phyloP scores from a whole-genome alignment of 2,113 vertebrate genomes.

The Thymallus thymallus region DNA sequence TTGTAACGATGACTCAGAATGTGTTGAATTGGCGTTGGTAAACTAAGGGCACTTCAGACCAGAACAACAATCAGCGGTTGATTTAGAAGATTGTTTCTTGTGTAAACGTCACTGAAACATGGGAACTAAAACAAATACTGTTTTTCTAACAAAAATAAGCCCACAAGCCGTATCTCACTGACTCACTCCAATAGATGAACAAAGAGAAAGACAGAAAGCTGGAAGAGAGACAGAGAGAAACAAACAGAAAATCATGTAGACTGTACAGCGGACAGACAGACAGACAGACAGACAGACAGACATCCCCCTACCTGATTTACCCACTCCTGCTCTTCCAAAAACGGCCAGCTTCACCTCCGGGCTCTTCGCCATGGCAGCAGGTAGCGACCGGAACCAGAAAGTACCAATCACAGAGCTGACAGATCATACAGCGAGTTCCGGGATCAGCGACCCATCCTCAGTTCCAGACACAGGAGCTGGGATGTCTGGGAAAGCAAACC shows the following conservation, averaged over 20 bases:
- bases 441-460: conserved; percentile 60
- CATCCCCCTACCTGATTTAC: conserved; percentile 88
- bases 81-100: background rate
- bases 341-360: conserved; percentile 92
- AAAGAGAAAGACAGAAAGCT: background rate
- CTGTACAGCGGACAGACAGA: background rate
- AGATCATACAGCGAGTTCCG: conserved; percentile 9
- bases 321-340: conserved; percentile 93
- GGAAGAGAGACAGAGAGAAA: background rate
- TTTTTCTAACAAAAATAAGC: background rate
- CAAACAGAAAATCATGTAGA: background rate
- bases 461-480: conserved; percentile 26
- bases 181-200: background rate
- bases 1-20: too few relatives aligned
- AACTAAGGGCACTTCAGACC: conserved; percentile 21
- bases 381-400: conserved; percentile 30
- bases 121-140: too few relatives aligned
- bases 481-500: conserved; percentile 34
- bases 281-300: conserved; percentile 4
- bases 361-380: conserved; percentile 87
- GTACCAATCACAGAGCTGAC: conserved; percentile 46
- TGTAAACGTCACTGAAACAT: too few relatives aligned
- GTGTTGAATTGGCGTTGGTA: conserved; percentile 15
- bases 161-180: background rate
- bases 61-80: conserved; percentile 22